Evolutionary conservation across 2,113 vertebrate genomes (phyloP), one percentile per base, ranked within the genome.

Genomic region (Brachyhypopomus occidentalis): DNA sequence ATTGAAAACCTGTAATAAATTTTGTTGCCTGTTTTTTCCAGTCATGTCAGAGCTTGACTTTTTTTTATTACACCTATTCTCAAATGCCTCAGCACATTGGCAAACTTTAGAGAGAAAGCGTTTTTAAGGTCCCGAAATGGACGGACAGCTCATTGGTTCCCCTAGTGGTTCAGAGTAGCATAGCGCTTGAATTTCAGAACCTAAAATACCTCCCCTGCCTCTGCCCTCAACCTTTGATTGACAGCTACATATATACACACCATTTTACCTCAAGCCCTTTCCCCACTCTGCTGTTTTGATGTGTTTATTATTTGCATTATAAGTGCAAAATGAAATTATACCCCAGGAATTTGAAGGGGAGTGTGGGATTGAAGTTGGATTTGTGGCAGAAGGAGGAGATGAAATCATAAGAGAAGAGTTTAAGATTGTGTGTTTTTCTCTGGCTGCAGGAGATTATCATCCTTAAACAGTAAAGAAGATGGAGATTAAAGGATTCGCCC

Each of bases 131-230:
- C 36, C 16, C 45, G 60, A 66, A 66, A 77, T 84, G 36, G 59
- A 84, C 38, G 83, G 55, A 63, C 75, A 87, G 87, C 83, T 85
- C 83, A 86, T 77, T 36, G 64, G 79, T 83, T 79, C 90, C 89
- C 88, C 92, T 90, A 86, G 91, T 92, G 92, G 90, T 56, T 48
- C 48, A 5, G 79, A 63, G 16, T 19, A 59, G 30, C 72, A 87
- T 27, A 81, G 58, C 2, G 0, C 41, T 76, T 4, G 27, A 66
- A 59, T 63, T 22, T 70, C 30, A 48, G 23, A 56, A 73, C 60
- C 59, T 36, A 16, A 59, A 71, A 64, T 70, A 48, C 58, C 64
- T 66, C 41, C 19, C 17, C 30, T 79, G 59, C 60, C 55, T 81
- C 66, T 58, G 8, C 14, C 41, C 59, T 20, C 36, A 66, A 69